phyloP scores from a whole-genome alignment of 2,888 invertebrate genomes.

The Toxonevra muliebris region DNA sequence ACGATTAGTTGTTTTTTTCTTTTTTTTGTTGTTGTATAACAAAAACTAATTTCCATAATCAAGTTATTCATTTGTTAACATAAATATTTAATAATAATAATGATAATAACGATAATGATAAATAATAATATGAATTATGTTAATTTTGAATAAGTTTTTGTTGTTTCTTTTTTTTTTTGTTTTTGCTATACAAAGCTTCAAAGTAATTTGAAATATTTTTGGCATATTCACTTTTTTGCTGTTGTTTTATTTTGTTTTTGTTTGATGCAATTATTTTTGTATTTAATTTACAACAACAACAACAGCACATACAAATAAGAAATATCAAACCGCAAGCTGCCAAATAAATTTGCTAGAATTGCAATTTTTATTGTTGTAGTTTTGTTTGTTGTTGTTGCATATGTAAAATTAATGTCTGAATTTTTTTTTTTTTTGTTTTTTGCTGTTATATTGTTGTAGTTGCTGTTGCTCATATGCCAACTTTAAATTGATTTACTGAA shows the following conservation, averaged over 20 bases:
- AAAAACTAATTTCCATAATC: conserved; percentile 17
- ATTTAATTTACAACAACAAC: neutral
- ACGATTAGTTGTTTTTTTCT: no score
- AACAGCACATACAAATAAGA: neutral
- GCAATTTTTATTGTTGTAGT: neutral
- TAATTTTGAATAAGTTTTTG: conserved; percentile 7
- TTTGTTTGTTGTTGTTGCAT: no score
- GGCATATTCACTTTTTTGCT: neutral
- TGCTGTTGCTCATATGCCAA: conserved; percentile 5
- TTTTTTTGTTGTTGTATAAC: no score
- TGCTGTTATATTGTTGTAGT: neutral
- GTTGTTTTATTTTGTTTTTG: neutral
- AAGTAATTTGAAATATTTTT: neutral
- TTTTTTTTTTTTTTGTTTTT: no score
- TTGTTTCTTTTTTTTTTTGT: conserved; percentile 1
- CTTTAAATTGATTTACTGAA: neutral
- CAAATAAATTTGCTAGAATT: conserved; percentile 9
- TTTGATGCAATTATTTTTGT: neutral
- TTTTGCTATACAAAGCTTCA: no score
- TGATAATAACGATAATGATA: neutral
- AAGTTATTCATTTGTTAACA: conserved; percentile 13
- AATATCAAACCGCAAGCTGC: neutral
- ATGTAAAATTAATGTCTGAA: no score
- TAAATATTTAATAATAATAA: neutral
- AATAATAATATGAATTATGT: conserved; percentile 6